These are phyloP conservation scores for Chinchilla lanigera DNA, from an alignment of 2,113 vertebrate genomes.

Conservation along the genomic window DNA sequence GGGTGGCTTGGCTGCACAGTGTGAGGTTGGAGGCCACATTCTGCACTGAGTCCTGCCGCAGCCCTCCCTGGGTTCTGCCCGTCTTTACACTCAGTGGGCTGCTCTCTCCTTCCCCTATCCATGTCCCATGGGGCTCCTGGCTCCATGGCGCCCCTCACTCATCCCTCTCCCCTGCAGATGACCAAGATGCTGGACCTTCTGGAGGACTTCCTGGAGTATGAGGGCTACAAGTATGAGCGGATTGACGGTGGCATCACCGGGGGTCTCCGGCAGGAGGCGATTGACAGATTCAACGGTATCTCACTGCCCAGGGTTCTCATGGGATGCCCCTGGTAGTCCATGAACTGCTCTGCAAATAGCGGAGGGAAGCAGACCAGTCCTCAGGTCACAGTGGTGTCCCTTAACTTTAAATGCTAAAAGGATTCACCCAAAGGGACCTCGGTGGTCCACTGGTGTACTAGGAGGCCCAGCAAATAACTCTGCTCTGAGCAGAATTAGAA, in stretches of 20 bases:
- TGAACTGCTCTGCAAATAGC: neutral
- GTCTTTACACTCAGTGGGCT: neutral
- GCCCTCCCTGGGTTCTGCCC: neutral
- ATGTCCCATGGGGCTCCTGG: too few relatives aligned
- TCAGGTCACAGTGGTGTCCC: neutral
- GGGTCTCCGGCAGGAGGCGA: constrained; percentile 96
- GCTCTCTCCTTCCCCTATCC: neutral
- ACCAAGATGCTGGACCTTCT: constrained; percentile 99
- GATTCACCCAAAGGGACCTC: neutral
- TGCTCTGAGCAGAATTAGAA: neutral
- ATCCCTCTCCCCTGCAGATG: constrained; percentile 88
- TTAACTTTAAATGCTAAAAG: neutral
- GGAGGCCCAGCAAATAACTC: neutral
- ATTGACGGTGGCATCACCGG: constrained; percentile 98
- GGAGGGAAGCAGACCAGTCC: neutral
- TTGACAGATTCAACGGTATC: constrained; percentile 97
- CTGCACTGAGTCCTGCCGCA: too few relatives aligned
- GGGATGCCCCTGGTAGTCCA: neutral
- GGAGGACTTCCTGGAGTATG: constrained; percentile 97
- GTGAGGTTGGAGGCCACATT: neutral
- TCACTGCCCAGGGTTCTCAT: rapidly evolving
- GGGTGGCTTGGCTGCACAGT: rapidly evolving
- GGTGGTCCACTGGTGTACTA: too few relatives aligned
- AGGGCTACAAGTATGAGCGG: constrained; percentile 98
- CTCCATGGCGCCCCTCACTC: neutral